These are phyloP conservation scores for Ennomos fuscantarius DNA, from an alignment of 2,888 invertebrate species.

Conservation along the genomic window DNA sequence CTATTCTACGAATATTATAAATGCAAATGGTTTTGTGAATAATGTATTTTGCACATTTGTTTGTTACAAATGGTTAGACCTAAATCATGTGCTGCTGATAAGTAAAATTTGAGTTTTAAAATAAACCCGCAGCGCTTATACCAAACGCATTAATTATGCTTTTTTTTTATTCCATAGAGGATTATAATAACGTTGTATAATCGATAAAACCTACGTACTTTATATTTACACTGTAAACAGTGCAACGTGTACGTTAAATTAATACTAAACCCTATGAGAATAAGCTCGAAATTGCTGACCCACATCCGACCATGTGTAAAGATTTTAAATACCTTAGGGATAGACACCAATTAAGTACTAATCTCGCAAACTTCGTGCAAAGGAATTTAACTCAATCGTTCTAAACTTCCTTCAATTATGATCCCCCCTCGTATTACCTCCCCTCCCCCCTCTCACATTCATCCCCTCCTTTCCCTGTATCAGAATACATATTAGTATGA, in stretches of 20 bases:
- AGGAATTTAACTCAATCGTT: slow-evolving; percentile 40
- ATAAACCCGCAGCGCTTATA: too few relatives aligned
- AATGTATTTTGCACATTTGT: too few relatives aligned
- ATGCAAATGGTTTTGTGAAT: too few relatives aligned
- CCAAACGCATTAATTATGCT: too few relatives aligned
- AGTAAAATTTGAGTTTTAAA: too few relatives aligned
- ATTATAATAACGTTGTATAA: too few relatives aligned
- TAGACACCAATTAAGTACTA: slow-evolving; percentile 29
- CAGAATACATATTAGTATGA: slow-evolving; percentile 28
- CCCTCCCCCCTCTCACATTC: slow-evolving; percentile 1
- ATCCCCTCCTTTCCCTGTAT: background rate
- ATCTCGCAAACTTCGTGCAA: slow-evolving; percentile 29
- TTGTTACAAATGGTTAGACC: too few relatives aligned
- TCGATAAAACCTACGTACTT: background rate
- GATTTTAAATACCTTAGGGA: slow-evolving; percentile 27
- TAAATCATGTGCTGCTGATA: too few relatives aligned
- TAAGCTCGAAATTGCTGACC: slow-evolving; percentile 17
- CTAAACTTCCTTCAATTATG: slow-evolving; percentile 42
- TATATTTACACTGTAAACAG: slow-evolving; percentile 2
- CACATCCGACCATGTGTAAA: slow-evolving; percentile 12
- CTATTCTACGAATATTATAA: too few relatives aligned
- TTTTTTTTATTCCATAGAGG: too few relatives aligned
- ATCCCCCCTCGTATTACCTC: slow-evolving; percentile 12
- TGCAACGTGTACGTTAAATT: background rate
- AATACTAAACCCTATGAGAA: slow-evolving; percentile 13